Percentiles rank a stretch among this genome's conserved stretches.
phyloP scores from a whole-genome alignment of 2,113 vertebrate species.

The Microtus oregoni region DNA sequence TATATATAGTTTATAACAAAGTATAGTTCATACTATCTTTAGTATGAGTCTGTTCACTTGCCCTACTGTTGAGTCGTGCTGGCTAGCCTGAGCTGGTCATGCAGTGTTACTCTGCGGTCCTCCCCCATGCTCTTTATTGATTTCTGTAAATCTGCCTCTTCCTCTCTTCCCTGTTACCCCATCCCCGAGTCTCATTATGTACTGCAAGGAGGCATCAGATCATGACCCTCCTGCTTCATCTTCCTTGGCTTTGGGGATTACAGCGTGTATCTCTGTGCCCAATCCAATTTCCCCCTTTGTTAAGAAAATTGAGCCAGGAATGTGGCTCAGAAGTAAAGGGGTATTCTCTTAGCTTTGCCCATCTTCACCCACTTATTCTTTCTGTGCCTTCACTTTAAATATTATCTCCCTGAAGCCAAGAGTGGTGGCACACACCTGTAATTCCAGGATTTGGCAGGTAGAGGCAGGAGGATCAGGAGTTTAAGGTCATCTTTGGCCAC shows the following conservation, averaged over 20 bases:
- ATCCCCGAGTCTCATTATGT: neutral
- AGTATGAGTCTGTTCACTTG: neutral
- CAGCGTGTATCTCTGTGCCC: neutral
- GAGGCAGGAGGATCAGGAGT: neutral
- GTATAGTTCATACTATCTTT: too few species aligned
- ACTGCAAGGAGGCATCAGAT: neutral
- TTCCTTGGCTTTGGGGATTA: neutral
- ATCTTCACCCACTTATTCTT: neutral
- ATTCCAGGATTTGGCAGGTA: neutral
- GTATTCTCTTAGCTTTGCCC: neutral
- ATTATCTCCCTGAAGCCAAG: neutral
- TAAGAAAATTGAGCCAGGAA: neutral
- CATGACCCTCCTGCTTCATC: neutral
- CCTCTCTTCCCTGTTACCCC: neutral
- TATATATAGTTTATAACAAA: too few species aligned
- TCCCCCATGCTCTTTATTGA: neutral
- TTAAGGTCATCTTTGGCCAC: neutral
- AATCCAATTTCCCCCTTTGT: neutral
- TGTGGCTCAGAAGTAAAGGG: neutral
- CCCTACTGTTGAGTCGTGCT: neutral
- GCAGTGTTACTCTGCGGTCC: neutral
- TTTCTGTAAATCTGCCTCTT: neutral
- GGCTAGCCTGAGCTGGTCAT: neutral
- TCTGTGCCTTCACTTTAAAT: neutral
- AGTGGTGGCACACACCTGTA: neutral